A percentile compares a stretch with the other conserved stretches of the same genome.
phyloP scores from a whole-genome alignment of 2,113 vertebrate genomes.

The Opisthocomus hoazin region DNA sequence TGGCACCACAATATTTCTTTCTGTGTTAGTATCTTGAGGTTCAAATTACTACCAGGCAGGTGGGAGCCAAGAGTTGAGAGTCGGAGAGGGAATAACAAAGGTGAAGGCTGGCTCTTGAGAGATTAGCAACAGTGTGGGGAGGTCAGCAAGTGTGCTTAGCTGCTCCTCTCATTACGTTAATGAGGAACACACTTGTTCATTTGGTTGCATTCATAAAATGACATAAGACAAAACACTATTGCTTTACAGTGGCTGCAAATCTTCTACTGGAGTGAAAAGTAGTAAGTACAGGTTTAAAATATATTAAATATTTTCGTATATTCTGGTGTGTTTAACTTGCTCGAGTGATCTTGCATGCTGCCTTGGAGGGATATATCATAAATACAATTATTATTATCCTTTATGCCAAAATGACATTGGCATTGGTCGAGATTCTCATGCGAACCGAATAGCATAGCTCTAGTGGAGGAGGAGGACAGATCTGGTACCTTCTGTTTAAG shows the following conservation, averaged over 20 bases:
- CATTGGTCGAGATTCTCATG: neutral
- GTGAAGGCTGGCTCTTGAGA: neutral
- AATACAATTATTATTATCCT: conserved; percentile 28
- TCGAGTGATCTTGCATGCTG: neutral
- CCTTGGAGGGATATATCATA: neutral
- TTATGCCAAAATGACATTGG: neutral
- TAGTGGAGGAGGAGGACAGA: neutral
- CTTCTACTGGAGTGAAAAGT: neutral
- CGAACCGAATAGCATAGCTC: neutral
- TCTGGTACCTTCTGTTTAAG: conserved; percentile 36
- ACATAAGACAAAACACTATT: neutral
- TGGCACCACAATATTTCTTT: neutral
- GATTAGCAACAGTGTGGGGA: neutral
- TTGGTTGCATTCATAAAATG: neutral
- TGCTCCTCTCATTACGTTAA: neutral
- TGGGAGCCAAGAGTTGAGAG: neutral
- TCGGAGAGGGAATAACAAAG: neutral
- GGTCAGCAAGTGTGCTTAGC: neutral
- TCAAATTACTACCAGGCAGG: neutral
- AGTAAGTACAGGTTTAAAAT: neutral
- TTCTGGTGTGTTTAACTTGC: neutral
- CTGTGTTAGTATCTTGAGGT: neutral
- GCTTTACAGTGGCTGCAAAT: neutral
- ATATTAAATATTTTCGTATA: neutral
- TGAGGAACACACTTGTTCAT: neutral